A percentile compares a stretch with the other conserved stretches of the same genome.
Conservation (phyloP, 92 coral and sea anemone species). For the Desmophyllum pertusum region DNA sequence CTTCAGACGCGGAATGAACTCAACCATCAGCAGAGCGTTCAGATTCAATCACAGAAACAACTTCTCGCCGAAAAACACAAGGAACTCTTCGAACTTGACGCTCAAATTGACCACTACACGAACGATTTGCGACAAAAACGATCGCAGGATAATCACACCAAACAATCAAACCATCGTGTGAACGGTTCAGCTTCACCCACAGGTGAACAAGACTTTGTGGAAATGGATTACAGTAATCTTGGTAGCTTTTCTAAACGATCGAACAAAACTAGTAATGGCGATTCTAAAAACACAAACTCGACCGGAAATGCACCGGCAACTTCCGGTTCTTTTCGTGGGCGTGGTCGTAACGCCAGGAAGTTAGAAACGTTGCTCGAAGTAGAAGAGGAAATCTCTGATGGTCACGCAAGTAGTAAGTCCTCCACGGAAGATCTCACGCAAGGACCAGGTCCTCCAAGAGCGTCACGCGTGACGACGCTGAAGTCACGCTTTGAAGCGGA, state of each 20-base stretch:
- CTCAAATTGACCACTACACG: conserved; percentile 72
- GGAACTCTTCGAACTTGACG: conserved; percentile 77
- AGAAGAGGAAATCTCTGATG: conserved; percentile 70
- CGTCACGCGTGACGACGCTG: conserved; percentile 40
- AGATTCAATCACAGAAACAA: conserved; percentile 83
- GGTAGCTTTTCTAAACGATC: conserved; percentile 4
- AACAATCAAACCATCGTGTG: conserved; percentile 11
- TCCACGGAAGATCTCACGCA: conserved; percentile 49
- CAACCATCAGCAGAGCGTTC: conserved; percentile 89
- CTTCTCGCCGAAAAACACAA: conserved; percentile 90
- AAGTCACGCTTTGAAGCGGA: conserved; percentile 35
- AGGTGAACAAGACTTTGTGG: conserved; percentile 34
- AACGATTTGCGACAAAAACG: conserved; percentile 59
- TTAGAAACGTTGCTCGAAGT: conserved; percentile 76
- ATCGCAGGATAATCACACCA: conserved; percentile 17
- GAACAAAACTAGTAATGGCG: background rate
- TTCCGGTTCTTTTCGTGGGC: conserved; percentile 29
- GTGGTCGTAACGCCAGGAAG: conserved; percentile 52
- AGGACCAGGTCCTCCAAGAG: conserved; percentile 43
- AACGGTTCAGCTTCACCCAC: conserved; percentile 26
- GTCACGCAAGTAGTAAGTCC: conserved; percentile 41
- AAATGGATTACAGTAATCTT: conserved; percentile 31
- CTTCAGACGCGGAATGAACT: conserved; percentile 77
- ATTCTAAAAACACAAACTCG: conserved; percentile 4
- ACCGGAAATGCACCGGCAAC: background rate